Evolutionary conservation across 2,888 invertebrate genomes (phyloP).

Genomic region (Tubulanus polymorphus): DNA sequence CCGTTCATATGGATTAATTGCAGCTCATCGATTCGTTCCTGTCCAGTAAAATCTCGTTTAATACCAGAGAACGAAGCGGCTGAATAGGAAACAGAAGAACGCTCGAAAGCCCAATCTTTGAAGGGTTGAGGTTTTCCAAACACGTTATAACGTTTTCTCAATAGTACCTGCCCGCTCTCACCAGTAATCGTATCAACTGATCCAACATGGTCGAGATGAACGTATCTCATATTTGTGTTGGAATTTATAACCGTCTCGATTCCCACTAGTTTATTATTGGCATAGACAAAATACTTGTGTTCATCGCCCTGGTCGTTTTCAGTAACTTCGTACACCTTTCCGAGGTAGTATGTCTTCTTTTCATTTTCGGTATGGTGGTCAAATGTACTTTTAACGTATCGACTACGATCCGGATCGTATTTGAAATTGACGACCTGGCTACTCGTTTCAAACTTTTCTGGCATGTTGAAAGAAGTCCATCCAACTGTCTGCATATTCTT

Average conservation of each 20-base stretch:
- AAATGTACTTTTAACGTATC: background rate
- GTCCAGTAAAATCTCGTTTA: background rate
- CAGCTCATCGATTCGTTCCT: background rate
- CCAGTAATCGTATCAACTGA: background rate
- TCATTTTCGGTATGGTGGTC: background rate
- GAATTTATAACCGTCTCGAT: background rate
- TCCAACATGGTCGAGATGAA: background rate
- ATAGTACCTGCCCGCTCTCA: background rate
- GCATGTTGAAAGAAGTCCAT: background rate
- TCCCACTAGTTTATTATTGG: background rate
- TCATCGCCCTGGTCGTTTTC: background rate
- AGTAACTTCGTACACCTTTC: background rate
- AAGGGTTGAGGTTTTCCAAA: background rate
- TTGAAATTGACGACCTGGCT: background rate
- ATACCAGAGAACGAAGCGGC: background rate
- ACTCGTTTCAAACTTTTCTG: background rate
- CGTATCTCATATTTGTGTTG: background rate
- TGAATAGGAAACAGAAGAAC: background rate
- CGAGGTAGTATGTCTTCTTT: background rate
- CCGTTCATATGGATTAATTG: background rate
- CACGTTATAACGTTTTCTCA: background rate
- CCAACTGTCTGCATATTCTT: background rate
- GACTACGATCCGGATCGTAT: background rate
- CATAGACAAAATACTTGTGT: background rate
- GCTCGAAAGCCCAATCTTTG: background rate